phyloP scores from a whole-genome alignment of 2,797 vertebrate genomes.

The Tokudaia tokunoshimensis region DNA sequence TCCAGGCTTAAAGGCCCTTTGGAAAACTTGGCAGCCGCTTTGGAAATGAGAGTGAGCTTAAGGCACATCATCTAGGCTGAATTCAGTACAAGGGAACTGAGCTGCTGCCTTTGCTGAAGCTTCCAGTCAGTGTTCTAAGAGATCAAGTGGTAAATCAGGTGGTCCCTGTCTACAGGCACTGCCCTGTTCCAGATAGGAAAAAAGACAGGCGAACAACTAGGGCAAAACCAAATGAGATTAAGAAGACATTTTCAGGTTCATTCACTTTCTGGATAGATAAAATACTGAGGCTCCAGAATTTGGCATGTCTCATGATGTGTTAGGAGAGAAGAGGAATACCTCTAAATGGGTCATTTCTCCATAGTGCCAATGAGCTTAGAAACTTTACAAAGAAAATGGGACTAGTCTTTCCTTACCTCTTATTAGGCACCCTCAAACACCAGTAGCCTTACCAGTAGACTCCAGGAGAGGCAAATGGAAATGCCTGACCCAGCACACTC shows the following conservation, averaged over 20 bases:
- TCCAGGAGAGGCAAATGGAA: not conserved
- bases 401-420: not conserved
- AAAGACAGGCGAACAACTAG: not conserved
- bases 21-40: not conserved
- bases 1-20: not conserved
- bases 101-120: not conserved
- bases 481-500: conserved; percentile 60
- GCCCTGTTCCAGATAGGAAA: not conserved
- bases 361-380: not conserved
- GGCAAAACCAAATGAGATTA: conserved; percentile 17
- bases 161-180: not conserved
- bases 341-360: not conserved
- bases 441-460: not conserved
- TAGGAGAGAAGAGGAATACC: not conserved
- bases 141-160: not conserved
- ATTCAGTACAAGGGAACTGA: not conserved
- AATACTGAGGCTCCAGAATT: not conserved
- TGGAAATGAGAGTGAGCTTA: not conserved
- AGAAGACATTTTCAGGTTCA: not conserved
- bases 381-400: not conserved
- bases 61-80: not conserved
- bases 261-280: not conserved
- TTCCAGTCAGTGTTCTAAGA: not conserved
- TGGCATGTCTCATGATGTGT: not conserved
- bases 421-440: not conserved